phyloP scores from a whole-genome alignment of 2,113 vertebrate genomes.

The Rhombomys opimus region DNA sequence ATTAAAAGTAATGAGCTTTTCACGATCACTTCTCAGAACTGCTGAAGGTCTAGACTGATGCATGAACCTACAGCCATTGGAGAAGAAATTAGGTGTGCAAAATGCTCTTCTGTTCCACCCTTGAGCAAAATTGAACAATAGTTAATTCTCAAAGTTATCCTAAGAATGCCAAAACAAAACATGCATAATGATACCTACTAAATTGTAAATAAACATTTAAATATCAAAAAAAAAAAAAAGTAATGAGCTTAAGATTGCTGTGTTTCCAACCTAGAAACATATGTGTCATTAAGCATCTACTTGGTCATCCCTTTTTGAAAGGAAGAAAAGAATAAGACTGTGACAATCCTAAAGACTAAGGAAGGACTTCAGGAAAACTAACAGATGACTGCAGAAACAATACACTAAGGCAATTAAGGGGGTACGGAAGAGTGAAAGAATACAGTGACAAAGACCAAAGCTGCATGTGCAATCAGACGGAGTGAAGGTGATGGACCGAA shows the following conservation, averaged over 20 bases:
- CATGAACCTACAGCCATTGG: background rate
- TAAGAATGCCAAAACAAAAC: background rate
- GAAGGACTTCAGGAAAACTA: background rate
- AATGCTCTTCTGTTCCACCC: background rate
- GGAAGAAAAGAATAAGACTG: background rate
- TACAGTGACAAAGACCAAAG: background rate
- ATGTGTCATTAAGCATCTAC: background rate
- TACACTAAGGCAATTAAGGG: background rate
- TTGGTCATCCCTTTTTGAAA: background rate
- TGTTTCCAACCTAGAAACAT: slow-evolving; percentile 5
- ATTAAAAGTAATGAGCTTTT: slow-evolving; percentile 40
- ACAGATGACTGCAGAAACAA: background rate
- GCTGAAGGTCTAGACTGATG: background rate
- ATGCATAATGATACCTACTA: background rate
- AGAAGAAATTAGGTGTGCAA: background rate
- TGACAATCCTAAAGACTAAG: background rate
- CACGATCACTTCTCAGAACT: background rate
- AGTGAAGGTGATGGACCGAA: background rate
- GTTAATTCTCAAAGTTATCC: background rate
- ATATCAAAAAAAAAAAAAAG: no score
- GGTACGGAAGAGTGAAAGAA: background rate
- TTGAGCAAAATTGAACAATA: background rate
- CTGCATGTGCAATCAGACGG: background rate
- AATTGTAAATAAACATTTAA: background rate
- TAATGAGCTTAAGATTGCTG: background rate